Base-by-base conservation (phyloP, 2,888 invertebrate species). In the Argynnis bischoffii region DNA sequence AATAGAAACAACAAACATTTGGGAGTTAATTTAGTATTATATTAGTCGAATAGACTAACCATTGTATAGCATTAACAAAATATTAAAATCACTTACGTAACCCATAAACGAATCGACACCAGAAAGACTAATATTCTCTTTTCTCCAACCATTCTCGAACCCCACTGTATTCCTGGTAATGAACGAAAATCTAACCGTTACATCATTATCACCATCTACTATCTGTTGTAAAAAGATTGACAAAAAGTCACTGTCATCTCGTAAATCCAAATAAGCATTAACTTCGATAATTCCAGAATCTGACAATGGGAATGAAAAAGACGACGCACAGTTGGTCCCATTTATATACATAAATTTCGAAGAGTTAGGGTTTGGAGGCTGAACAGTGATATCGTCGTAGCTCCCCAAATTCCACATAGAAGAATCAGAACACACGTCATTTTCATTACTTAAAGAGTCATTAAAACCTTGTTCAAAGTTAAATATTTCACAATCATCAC, bases 401-500 rank as follows among this genome's bases (percentile, higher is more conserved):
- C 77, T 74, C n/a, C 75, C 76, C 15, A 79, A 57, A 48, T 76
- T 70, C 85, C 85, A 85, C n/a, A 76, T 70, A 15, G 72, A 59
- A 59, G 77, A 75, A 11, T 73, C 55, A 6, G 16, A 67, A 68
- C 85, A 85, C 8, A 80, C 51, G 6, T 79, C 75, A 51, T 66
- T 71, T 73, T 75, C 60, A 64, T 64, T 55, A 26, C 13, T 64
- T 35, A 68, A 63, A 4, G 63, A 55, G 8, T 74, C 69, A 3
- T 75, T 77, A 64, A 84, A 83, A 21, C 74, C 73, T 31, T 80
- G 76, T 69, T 82, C 83, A 63, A 87, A 86, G 51, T 78, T 76
- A 67, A 80, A 82, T 61, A 74, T 79, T 18, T 82, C 77, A 72
- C 87, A 87, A 55, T 72, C 63, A 13, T 76, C 68, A 55, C 69